Evolutionary conservation across 2,113 vertebrate genomes (phyloP), one percentile per base, ranked within the genome.

Genomic region (Pipra filicauda): DNA sequence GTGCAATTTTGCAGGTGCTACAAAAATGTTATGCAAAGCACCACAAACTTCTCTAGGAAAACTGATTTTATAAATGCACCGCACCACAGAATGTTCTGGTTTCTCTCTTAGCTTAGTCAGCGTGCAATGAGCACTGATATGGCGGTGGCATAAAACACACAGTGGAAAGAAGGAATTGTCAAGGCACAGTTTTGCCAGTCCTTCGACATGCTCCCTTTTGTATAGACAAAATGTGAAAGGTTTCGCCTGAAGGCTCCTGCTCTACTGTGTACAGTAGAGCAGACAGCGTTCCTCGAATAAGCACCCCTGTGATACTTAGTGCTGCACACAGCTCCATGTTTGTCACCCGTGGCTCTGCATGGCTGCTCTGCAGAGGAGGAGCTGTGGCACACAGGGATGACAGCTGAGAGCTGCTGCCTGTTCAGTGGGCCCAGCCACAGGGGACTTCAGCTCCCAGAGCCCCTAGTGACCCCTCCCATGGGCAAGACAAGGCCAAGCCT

Each of bases 91-190:
- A 28, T 19, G 26, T 35, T 83, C 58, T 70, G 71, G 23, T 82
- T 88, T 69, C 62, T 57, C 54, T 52, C 55, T 59, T 24, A 22
- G 48, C 16, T 27, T 2, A 20, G 65, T 54, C 69, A 52, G 48
- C 0, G 0, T 14, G 22, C 43, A 39, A 35, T 9, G 1, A 64
- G 43, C 3, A 0, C n/a, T 57, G 19, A 46, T 23, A 30, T 0
- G 3, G 58, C 31, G 57, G 44, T 0, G 8, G 4, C 33, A 41
- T 24, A 37, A 33, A 88, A 61, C 28, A 35, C 9, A 7, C 15
- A 18, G 37, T 2, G 49, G 30, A 48, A 61, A 58, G 17, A 65
- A 59, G 37, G 8, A 52, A 24, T 6, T 24, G 44, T 10, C 61
- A 26, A 46, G 33, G 58, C 9, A 37, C 35, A 8, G 9, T 18